phyloP scores from a whole-genome alignment of 2,113 vertebrate genomes.

The Sorex fumeus region DNA sequence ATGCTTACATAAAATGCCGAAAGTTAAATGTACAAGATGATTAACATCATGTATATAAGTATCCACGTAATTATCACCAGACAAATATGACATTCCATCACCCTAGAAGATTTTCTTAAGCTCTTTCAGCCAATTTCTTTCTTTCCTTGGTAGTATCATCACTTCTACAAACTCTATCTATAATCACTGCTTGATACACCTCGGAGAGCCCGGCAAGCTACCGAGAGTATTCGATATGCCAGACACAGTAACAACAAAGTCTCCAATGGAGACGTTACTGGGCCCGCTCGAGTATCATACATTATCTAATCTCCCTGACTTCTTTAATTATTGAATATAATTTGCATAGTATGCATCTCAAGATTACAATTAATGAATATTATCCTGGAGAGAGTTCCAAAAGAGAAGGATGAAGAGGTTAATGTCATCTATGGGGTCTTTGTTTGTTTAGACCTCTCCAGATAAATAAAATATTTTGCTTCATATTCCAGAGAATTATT shows the following conservation, averaged over 20 bases:
- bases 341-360: constrained; percentile 1
- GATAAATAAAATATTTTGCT: too few relatives aligned
- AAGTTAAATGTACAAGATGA: not conserved
- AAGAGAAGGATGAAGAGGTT: too few relatives aligned
- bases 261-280: too few relatives aligned
- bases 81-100: not conserved
- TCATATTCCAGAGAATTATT: too few relatives aligned
- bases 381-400: too few relatives aligned
- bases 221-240: too few relatives aligned
- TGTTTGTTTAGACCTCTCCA: too few relatives aligned
- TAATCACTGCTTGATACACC: not conserved
- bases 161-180: not conserved
- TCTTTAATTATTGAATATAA: constrained; percentile 38
- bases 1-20: not conserved
- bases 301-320: not conserved
- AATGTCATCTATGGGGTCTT: too few relatives aligned
- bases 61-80: not conserved
- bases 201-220: too few relatives aligned
- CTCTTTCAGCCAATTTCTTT: not conserved
- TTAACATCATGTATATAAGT: not conserved
- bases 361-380: not conserved
- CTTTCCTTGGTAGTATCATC: not conserved
- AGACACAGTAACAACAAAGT: too few relatives aligned
- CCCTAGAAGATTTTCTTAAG: not conserved
- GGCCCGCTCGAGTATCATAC: too few relatives aligned